Conservation (phyloP, 2,888 invertebrate species). For the Abrostola tripartita region DNA sequence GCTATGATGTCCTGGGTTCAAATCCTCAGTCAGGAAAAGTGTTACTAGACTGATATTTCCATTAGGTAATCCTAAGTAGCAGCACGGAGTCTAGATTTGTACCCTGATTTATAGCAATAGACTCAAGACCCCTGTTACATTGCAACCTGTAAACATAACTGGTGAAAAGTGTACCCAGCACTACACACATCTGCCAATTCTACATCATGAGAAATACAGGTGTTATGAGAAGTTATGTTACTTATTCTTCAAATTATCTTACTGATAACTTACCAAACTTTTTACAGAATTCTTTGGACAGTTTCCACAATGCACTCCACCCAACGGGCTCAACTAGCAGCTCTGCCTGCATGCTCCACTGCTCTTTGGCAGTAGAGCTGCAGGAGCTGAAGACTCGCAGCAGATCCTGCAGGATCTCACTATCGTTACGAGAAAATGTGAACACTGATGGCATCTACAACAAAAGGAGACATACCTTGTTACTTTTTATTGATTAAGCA, state of each 20-base stretch:
- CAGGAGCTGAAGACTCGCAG: conserved; percentile 76
- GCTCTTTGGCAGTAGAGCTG: conserved; percentile 77
- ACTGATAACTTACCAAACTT: conserved; percentile 80
- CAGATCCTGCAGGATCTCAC: conserved; percentile 77
- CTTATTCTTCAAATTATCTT: background rate
- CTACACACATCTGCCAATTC: no score
- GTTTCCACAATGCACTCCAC: conserved; percentile 92
- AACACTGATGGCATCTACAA: conserved; percentile 79
- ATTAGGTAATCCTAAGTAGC: no score
- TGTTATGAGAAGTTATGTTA: background rate
- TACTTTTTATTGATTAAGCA: background rate
- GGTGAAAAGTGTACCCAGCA: no score
- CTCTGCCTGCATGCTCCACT: conserved; percentile 86
- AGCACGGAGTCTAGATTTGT: no score
- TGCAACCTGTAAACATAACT: no score
- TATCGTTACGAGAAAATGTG: conserved; percentile 78
- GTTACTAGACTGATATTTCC: no score
- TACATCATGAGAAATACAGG: no score
- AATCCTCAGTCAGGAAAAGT: no score
- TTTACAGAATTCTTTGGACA: conserved; percentile 90
- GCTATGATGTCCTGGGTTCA: no score
- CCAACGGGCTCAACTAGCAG: conserved; percentile 90
- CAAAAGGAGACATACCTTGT: background rate
- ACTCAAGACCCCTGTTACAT: no score
- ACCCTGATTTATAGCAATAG: no score